Evolutionary conservation across 1,140 invertebrate species (phyloP).

Genomic region (Drosophila sproati): DNA sequence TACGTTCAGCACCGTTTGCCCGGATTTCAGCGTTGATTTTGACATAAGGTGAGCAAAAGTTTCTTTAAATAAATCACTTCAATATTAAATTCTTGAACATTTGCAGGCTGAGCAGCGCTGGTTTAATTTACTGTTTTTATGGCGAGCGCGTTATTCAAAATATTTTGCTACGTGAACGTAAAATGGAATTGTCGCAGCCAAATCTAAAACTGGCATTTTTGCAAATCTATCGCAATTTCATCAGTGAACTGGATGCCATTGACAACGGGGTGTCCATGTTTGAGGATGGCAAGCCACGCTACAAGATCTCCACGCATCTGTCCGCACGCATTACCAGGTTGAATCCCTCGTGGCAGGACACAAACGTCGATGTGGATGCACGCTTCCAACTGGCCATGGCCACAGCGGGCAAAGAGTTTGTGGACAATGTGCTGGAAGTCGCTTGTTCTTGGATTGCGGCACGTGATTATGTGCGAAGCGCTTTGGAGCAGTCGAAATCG

Average conservation of each 20-base stretch:
- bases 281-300: conserved; percentile 90
- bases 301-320: conserved; percentile 92
- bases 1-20: conserved; percentile 86
- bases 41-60: conserved; percentile 85
- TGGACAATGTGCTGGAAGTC: conserved; percentile 89
- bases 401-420: conserved; percentile 93
- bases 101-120: conserved; percentile 96
- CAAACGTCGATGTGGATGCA: conserved; percentile 86
- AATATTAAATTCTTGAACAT: background rate
- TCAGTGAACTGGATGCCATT: conserved; percentile 97
- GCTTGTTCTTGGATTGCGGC: conserved; percentile 93
- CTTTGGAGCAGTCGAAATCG: conserved; percentile 89
- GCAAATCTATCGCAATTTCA: conserved; percentile 94
- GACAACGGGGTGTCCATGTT: conserved; percentile 96
- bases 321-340: conserved; percentile 90
- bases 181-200: conserved; percentile 83
- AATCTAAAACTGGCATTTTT: conserved; percentile 89
- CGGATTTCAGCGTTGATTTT: conserved; percentile 85
- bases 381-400: conserved; percentile 91
- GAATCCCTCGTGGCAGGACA: conserved; percentile 95
- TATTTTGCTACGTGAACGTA: conserved; percentile 84
- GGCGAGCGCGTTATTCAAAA: conserved; percentile 92
- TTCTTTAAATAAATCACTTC: background rate
- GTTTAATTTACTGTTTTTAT: conserved; percentile 96
- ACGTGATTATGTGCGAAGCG: conserved; percentile 89